phyloP scores from a whole-genome alignment of 2,797 vertebrate species.

The Heterohyrax brucei region DNA sequence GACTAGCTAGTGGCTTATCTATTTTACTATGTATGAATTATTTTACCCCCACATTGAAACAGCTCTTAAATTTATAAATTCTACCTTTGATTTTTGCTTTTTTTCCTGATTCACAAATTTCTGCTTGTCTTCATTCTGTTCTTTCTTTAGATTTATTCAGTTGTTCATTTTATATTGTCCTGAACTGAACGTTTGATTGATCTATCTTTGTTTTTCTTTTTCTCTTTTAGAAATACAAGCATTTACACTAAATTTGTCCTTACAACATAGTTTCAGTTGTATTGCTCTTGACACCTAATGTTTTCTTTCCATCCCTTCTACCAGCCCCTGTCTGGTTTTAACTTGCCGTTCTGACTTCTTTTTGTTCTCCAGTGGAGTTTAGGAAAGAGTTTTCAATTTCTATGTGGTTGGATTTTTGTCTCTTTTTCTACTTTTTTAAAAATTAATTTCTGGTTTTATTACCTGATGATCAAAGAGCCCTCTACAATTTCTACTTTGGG shows the following conservation, averaged over 20 bases:
- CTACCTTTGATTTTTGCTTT: neutral
- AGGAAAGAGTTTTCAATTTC: neutral
- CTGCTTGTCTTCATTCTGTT: constrained; percentile 26
- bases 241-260: neutral
- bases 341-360: constrained; percentile 39
- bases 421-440: constrained; percentile 39
- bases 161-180: neutral
- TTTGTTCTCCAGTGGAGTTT: constrained; percentile 7
- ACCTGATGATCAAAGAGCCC: neutral
- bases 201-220: constrained; percentile 36
- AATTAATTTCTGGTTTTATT: constrained; percentile 49
- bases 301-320: neutral
- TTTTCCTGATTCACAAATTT: constrained; percentile 40
- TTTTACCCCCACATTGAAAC: neutral
- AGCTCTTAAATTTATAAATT: neutral
- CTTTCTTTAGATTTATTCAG: constrained; percentile 19
- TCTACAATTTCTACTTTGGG: neutral
- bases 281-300: neutral
- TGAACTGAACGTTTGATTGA: neutral
- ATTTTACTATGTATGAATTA: neutral
- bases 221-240: constrained; percentile 2
- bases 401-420: neutral
- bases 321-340: neutral
- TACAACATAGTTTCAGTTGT: constrained; percentile 11
- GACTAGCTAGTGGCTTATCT: neutral